Evolutionary conservation across 2,888 invertebrate species (phyloP).

Genomic region (Cephonodes hylas): DNA sequence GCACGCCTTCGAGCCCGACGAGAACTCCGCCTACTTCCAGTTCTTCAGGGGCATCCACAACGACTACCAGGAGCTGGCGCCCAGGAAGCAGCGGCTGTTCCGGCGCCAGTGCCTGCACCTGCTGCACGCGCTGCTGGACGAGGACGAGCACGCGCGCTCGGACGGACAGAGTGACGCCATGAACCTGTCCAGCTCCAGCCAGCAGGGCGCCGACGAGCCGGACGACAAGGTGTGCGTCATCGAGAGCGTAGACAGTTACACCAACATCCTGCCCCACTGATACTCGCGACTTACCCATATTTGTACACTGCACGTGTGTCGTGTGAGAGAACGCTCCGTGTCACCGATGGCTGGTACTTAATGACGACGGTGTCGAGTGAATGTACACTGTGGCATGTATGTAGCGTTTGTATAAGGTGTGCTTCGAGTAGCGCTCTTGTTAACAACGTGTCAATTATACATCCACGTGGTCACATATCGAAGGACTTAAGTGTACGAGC

Average conservation of each 20-base stretch:
- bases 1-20: conserved; percentile 54
- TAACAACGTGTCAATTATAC: not conserved
- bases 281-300: not conserved
- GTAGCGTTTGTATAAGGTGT: not conserved
- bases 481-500: not conserved
- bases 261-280: not conserved
- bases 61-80: conserved; percentile 60
- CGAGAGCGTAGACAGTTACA: not conserved
- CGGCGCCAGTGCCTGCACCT: conserved; percentile 57
- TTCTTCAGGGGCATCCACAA: conserved; percentile 68
- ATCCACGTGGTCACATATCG: not conserved
- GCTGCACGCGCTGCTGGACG: conserved; percentile 64
- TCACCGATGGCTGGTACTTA: too few relatives aligned
- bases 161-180: conserved; percentile 32
- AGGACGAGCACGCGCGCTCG: conserved; percentile 39
- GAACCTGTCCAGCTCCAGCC: conserved; percentile 26
- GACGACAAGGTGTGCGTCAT: not conserved
- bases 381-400: not conserved
- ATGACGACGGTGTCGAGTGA: not conserved
- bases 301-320: not conserved
- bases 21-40: conserved; percentile 65
- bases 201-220: not conserved
- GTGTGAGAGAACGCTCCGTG: not conserved
- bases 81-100: conserved; percentile 54
- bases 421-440: not conserved